phyloP scores from a whole-genome alignment of 2,888 invertebrate species.

The Theretra japonica region DNA sequence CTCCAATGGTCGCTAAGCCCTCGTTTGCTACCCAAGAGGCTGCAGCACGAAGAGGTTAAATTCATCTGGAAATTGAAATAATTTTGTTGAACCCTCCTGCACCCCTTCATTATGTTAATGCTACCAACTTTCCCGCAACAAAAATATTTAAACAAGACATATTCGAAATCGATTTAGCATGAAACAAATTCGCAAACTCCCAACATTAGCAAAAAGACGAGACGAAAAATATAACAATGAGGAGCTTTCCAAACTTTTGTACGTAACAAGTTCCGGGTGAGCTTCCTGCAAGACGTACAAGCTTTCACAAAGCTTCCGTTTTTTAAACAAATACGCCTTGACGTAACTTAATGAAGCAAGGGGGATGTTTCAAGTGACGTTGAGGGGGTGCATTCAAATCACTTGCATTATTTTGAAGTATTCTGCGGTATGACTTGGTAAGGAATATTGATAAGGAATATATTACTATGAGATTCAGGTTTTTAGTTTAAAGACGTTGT shows the following conservation, averaged over 20 bases:
- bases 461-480: too few relatives aligned
- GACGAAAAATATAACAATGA: conserved; percentile 22
- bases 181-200: conserved; percentile 7
- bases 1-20: too few relatives aligned
- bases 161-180: conserved; percentile 11
- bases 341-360: conserved; percentile 17
- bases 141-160: background rate
- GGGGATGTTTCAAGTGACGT: background rate
- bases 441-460: too few relatives aligned
- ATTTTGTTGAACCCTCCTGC: too few relatives aligned
- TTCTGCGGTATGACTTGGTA: too few relatives aligned
- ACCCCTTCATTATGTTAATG: background rate
- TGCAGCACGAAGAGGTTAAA: too few relatives aligned
- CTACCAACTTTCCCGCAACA: background rate
- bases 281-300: conserved; percentile 20
- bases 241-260: conserved; percentile 20
- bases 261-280: conserved; percentile 21
- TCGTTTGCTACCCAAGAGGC: too few relatives aligned
- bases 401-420: background rate
- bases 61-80: too few relatives aligned
- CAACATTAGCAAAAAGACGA: conserved; percentile 20
- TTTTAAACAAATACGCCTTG: conserved; percentile 19
- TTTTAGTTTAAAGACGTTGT: too few relatives aligned
- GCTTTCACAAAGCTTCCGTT: conserved; percentile 22
- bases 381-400: background rate